phyloP scores from a whole-genome alignment of 2,113 vertebrate species.

The Narcine bancroftii region DNA sequence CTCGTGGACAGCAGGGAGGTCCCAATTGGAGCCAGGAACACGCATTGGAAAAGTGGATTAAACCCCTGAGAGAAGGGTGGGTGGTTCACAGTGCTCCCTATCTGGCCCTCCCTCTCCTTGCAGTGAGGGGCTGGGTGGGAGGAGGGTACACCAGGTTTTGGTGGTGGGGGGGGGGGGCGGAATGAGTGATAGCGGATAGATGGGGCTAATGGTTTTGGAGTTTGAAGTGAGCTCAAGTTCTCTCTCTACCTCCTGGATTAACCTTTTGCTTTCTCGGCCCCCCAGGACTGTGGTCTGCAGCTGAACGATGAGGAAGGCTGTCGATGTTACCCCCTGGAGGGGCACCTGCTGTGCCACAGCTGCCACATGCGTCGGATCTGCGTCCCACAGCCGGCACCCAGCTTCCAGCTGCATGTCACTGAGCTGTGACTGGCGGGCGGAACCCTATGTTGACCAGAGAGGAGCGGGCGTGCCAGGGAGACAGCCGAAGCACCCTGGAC shows the following conservation, averaged over 20 bases:
- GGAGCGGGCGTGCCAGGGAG: neutral
- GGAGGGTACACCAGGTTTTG: too few relatives aligned
- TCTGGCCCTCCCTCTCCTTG: too few relatives aligned
- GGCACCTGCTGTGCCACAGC: slow-evolving; percentile 84
- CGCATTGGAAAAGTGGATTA: too few relatives aligned
- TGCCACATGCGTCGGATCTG: slow-evolving; percentile 86
- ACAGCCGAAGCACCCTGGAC: neutral
- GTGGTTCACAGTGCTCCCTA: too few relatives aligned
- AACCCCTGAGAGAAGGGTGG: too few relatives aligned
- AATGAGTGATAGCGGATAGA: too few relatives aligned
- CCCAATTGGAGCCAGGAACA: too few relatives aligned
- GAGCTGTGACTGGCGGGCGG: slow-evolving; percentile 67
- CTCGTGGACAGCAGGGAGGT: too few relatives aligned
- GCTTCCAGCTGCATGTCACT: slow-evolving; percentile 81
- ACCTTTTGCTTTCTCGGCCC: slow-evolving; percentile 32
- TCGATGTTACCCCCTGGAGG: slow-evolving; percentile 88
- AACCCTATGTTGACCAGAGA: slow-evolving; percentile 11
- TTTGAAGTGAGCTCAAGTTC: too few relatives aligned
- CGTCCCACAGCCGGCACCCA: slow-evolving; percentile 60
- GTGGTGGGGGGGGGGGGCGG: too few relatives aligned
- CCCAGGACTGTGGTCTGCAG: slow-evolving; percentile 86
- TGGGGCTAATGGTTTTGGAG: too few relatives aligned
- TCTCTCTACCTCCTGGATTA: too few relatives aligned
- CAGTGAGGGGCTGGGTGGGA: neutral
- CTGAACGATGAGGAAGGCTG: slow-evolving; percentile 90